Evolutionary conservation across 2,797 vertebrate species (phyloP).

Genomic region (Miichthys miiuy): DNA sequence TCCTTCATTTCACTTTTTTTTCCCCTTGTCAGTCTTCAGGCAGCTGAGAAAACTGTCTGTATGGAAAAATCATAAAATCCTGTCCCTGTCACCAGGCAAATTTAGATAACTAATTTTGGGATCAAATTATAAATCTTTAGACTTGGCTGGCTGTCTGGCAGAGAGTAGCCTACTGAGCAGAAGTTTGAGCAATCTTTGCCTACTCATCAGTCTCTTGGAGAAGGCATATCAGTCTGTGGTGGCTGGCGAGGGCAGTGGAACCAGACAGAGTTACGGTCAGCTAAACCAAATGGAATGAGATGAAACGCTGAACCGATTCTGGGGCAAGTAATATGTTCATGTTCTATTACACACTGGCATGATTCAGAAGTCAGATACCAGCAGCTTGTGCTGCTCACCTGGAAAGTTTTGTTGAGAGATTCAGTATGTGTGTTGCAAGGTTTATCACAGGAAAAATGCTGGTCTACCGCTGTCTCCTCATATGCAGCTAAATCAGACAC

Average conservation of each 20-base stretch:
- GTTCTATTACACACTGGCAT: conserved; percentile 64
- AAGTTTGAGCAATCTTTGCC: conserved; percentile 75
- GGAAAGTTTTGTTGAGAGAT: conserved; percentile 38
- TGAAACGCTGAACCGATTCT: conserved; percentile 67
- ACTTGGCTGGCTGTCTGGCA: conserved; percentile 64
- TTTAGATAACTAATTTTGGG: conserved; percentile 83
- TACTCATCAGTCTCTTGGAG: conserved; percentile 70
- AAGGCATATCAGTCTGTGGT: conserved; percentile 65
- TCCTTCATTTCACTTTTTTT: conserved; percentile 79
- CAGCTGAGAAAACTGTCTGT: conserved; percentile 66
- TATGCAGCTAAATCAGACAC: conserved; percentile 12
- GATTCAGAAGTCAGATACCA: conserved; percentile 59
- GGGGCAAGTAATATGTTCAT: conserved; percentile 68
- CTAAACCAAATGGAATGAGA: conserved; percentile 73
- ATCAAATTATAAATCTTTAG: conserved; percentile 82
- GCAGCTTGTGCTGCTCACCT: conserved; percentile 49
- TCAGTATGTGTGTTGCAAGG: conserved; percentile 11
- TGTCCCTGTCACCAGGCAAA: conserved; percentile 73
- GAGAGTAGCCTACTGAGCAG: conserved; percentile 59
- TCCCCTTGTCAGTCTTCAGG: conserved; percentile 74
- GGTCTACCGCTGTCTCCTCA: not conserved
- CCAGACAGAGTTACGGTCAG: conserved; percentile 70
- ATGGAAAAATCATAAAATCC: conserved; percentile 72
- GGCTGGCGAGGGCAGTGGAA: conserved; percentile 58
- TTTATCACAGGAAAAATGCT: conserved; percentile 39